Evolutionary conservation across 2,113 vertebrate genomes (phyloP), one percentile per base, ranked within the genome.

Genomic region (Picathartes gymnocephalus): DNA sequence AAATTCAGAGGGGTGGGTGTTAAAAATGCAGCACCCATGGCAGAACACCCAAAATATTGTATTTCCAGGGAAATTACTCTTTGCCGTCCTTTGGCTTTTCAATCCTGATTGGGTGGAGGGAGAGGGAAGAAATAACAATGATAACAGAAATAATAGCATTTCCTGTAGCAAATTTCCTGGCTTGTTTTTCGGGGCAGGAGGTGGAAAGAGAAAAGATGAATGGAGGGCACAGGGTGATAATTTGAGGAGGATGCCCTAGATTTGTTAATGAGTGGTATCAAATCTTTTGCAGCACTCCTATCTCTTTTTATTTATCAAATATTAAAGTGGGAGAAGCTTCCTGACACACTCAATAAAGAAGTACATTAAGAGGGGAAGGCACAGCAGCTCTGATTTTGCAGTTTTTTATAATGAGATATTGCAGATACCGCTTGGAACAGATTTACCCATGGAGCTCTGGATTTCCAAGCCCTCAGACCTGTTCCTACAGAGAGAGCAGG

Each of bases 241-340:
- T 97, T 95, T 93, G 93, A 97, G 81, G 47, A 94, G 9, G 54
- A 70, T 72, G 54, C 57, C 81, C 57, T 69, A 69, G 71, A 70
- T 93, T 91, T 86, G 22, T 77, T 90, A 82, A 66, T 70, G 92
- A 96, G 81, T 39, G 88, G 45, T 62, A 82, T 86, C 5, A 18
- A 62, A 40, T 61, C 68, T 95, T 97, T 97, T 80, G 37, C 92
- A 95, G 92, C 71, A 71, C 79, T 94, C 76, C 54, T 53, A 93
- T 88, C 81, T 86, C 20, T 92, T 95, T 96, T 81, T 88, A 94
- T 98, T 97, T 97, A 96, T 97, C 96, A 97, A 98, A 97, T 98
- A 98, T 97, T 98, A 97, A 97, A 98, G 97, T 96, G 91, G 93
- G 96, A 97, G 90, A 97, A 23, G 79, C 86, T 92, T 88, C 66